Evolutionary conservation across 2,888 invertebrate species (phyloP), one percentile per base, ranked within the genome.

Genomic region (Tenthredo notha): DNA sequence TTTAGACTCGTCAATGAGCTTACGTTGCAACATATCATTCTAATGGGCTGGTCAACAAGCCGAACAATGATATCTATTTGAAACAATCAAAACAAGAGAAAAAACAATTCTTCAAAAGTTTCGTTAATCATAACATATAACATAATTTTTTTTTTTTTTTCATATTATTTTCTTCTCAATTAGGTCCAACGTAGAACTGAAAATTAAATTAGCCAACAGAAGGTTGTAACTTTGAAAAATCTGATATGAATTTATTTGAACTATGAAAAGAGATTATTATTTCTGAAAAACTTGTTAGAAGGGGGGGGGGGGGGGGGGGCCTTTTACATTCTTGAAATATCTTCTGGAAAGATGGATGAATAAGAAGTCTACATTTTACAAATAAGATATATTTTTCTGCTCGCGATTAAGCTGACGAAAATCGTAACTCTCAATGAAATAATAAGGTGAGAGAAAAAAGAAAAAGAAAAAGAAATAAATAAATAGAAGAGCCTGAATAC

Each of bases 381-480:
- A 67, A 47, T 83, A 33, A 29, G 70, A 65, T 67, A 83, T 83
- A 83, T 83, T 83, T 82, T 83, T 83, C 67, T 83, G 83, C 83
- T 83, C 83, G 47, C 67, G 33, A 18, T 67, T 82, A 82, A 43
- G 65, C 82, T 83, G 33, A 65, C 74, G 72, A 78, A 61, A 82
- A 82, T 74, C 61, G 84, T 10, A 84, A 82, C n/a, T 72, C 40
- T 85, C 50, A 29, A 54, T 74, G 84, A 84, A 58, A 74, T 18
- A 43, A 78, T 84, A 78, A 87, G 85, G 74, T 70, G 40, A 78
- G 72, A 85, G 67, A 82, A 67, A 70, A 21, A 84, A 50, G 4
- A 4, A 33, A 33, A 33, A 33, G 0, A 33, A 33, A 33, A 33
- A 33, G 2, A 33, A 33, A 33, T 33, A 4, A 33, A 33, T 37